Evolutionary conservation across 1,140 invertebrate genomes (phyloP).

Genomic region (Saccostrea echinata): DNA sequence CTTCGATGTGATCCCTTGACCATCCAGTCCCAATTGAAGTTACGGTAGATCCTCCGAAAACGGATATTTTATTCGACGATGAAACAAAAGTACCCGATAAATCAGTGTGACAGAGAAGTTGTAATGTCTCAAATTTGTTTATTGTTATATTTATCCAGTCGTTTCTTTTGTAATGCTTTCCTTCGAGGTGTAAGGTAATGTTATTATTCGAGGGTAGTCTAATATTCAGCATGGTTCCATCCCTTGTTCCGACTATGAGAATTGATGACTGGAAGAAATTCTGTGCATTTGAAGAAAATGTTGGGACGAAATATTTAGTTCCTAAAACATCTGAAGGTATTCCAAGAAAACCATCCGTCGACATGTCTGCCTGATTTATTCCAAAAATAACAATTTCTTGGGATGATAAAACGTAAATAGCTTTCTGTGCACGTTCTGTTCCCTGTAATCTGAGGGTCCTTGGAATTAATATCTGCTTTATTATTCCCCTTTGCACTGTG

Average conservation of each 20-base stretch:
- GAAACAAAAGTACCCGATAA: constrained; percentile 65
- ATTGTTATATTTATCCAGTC: constrained; percentile 54
- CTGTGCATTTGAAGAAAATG: constrained; percentile 49
- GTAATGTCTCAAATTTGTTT: too few relatives aligned
- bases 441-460: constrained; percentile 37
- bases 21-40: constrained; percentile 50
- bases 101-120: constrained; percentile 59
- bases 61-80: constrained; percentile 60
- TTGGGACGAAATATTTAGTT: too few relatives aligned
- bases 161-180: constrained; percentile 55
- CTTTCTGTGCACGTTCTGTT: constrained; percentile 40
- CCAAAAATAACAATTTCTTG: too few relatives aligned
- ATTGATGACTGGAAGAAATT: constrained; percentile 45
- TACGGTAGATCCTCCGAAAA: constrained; percentile 65
- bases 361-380: constrained; percentile 63
- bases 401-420: constrained; percentile 52
- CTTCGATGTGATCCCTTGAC: constrained; percentile 59
- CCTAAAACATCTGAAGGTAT: constrained; percentile 69
- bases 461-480: constrained; percentile 49
- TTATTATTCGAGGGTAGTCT: constrained; percentile 15
- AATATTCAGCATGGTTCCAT: constrained; percentile 49
- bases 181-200: constrained; percentile 45
- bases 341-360: constrained; percentile 69
- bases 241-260: constrained; percentile 57
- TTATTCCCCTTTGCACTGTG: constrained; percentile 42